These are phyloP conservation scores for Corythoichthys haematopterus DNA, from an alignment of 2,113 vertebrate species.

Conservation along the genomic window DNA sequence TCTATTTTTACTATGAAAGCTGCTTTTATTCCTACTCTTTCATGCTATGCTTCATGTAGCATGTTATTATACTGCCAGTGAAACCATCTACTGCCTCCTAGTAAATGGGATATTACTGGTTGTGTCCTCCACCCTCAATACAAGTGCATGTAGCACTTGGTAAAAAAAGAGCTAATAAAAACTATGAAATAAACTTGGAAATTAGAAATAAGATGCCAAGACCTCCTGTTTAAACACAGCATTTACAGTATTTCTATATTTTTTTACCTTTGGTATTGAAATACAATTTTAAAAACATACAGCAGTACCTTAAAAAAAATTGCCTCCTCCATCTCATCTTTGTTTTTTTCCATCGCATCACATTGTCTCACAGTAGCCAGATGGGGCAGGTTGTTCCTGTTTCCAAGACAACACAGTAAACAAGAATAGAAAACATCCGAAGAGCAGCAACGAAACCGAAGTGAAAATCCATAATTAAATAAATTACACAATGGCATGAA, in stretches of 20 bases:
- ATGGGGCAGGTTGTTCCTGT: conserved; percentile 31
- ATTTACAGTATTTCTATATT: conserved; percentile 61
- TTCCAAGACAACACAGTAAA: conserved; percentile 50
- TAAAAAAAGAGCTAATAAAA: conserved; percentile 56
- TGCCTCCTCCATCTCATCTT: conserved; percentile 10
- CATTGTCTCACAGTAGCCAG: conserved; percentile 14
- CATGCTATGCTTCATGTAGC: conserved; percentile 72
- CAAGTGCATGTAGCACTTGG: conserved; percentile 68
- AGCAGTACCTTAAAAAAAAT: conserved; percentile 52
- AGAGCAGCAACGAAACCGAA: conserved; percentile 27
- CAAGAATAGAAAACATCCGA: conserved; percentile 19
- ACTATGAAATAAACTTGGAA: conserved; percentile 63
- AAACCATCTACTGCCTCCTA: conserved; percentile 70
- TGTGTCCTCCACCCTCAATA: conserved; percentile 72
- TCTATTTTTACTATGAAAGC: conserved; percentile 69
- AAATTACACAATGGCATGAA: conserved; percentile 36
- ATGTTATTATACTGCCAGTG: conserved; percentile 74
- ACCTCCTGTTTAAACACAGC: conserved; percentile 60
- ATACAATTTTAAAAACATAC: conserved; percentile 54
- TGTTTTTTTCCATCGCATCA: conserved; percentile 3
- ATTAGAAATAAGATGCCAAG: conserved; percentile 68
- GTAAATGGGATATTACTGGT: conserved; percentile 78
- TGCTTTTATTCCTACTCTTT: conserved; percentile 74
- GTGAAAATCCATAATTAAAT: conserved; percentile 46
- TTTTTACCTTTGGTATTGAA: conserved; percentile 69